Conservation (phyloP, 2,797 vertebrate species). For the Sus cebifrons region DNA sequence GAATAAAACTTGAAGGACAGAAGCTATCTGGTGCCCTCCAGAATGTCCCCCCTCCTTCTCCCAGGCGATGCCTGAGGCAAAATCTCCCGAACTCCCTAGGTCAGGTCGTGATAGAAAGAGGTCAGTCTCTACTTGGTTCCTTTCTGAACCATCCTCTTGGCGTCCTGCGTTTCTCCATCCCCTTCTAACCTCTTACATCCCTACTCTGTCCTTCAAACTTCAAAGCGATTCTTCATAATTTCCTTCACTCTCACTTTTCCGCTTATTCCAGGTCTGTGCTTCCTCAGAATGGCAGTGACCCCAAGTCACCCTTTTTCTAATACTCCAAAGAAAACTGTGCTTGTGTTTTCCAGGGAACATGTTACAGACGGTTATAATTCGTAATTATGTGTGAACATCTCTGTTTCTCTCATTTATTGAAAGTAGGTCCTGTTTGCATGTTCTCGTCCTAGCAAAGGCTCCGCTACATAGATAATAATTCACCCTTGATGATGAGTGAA, state of each 20-base stretch:
- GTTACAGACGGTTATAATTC: neutral
- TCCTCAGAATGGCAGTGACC: neutral
- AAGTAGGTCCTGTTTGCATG: neutral
- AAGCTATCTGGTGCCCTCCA: neutral
- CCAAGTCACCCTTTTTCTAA: neutral
- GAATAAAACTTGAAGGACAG: neutral
- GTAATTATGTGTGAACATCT: neutral
- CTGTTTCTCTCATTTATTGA: neutral
- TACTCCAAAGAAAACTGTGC: neutral
- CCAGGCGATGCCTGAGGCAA: neutral
- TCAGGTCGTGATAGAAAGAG: neutral
- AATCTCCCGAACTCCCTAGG: neutral
- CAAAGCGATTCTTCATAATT: neutral
- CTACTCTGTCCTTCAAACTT: neutral
- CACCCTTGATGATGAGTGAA: too few species aligned
- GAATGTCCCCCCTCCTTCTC: neutral
- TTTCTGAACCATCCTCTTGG: neutral
- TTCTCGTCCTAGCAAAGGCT: neutral
- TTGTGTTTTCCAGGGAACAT: neutral
- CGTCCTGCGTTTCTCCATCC: neutral
- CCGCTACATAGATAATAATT: neutral
- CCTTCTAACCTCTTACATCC: neutral
- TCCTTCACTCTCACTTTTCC: neutral
- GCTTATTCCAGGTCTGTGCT: neutral
- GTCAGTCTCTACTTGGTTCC: neutral